These are phyloP conservation scores for Caenorhabditis virilis DNA, from an alignment of 2,888 invertebrate genomes.

Conservation along the genomic window DNA sequence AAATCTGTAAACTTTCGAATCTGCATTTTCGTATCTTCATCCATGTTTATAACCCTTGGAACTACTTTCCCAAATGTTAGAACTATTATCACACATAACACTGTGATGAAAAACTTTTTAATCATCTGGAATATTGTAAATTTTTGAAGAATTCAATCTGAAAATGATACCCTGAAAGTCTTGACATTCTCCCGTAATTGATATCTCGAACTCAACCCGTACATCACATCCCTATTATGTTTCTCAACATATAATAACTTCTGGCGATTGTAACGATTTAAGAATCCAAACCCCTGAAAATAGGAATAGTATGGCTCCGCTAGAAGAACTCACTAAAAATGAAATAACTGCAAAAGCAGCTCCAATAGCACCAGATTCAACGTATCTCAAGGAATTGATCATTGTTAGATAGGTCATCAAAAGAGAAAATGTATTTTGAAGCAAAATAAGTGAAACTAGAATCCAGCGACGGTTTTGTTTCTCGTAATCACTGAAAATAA, in stretches of 20 bases:
- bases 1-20: too few species aligned
- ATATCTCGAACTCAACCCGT: constrained; percentile 22
- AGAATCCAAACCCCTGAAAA: constrained; percentile 6
- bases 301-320: neutral
- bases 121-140: too few species aligned
- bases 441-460: constrained; percentile 3
- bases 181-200: constrained; percentile 31
- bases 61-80: too few species aligned
- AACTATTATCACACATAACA: too few species aligned
- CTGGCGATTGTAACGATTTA: constrained; percentile 7
- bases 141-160: too few species aligned
- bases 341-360: constrained; percentile 2
- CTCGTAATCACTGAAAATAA: constrained; percentile 24
- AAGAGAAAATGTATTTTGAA: constrained; percentile 11
- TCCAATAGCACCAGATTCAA: constrained; percentile 8
- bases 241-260: constrained; percentile 17
- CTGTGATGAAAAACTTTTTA: too few species aligned
- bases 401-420: constrained; percentile 12
- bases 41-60: too few species aligned
- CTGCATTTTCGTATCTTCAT: too few species aligned
- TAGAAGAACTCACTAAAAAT: neutral
- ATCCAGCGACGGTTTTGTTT: constrained; percentile 10
- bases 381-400: constrained; percentile 13
- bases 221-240: constrained; percentile 15
- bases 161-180: constrained; percentile 25